phyloP scores from a whole-genome alignment of 2,797 vertebrate species.

The Platyrinchus mystaceus region DNA sequence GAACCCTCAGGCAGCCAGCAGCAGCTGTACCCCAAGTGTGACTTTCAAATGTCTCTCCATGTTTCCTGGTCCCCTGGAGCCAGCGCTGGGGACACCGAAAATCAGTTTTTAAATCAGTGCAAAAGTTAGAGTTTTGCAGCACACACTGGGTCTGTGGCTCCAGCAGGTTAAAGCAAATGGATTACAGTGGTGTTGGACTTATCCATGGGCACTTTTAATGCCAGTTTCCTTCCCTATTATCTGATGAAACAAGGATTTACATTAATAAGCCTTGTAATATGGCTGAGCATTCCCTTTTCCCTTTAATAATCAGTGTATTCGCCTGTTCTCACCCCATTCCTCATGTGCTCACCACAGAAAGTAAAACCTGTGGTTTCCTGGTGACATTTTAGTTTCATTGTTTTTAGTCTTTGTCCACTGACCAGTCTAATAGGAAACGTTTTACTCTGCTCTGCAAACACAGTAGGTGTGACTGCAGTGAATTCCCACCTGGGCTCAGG shows the following conservation, averaged over 20 bases:
- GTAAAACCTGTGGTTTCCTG: not conserved
- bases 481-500: not conserved
- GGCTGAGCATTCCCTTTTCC: not conserved
- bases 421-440: not conserved
- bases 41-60: not conserved
- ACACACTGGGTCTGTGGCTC: not conserved
- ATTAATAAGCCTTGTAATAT: not conserved
- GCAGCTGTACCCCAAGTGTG: not conserved
- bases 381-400: not conserved
- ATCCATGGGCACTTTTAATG: not conserved
- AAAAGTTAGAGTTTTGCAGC: not conserved
- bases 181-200: not conserved
- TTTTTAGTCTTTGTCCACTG: not conserved
- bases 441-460: not conserved
- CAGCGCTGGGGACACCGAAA: fast-evolving
- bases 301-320: not conserved
- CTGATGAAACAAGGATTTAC: not conserved
- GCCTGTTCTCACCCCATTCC: not conserved
- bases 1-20: not conserved
- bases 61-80: not conserved
- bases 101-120: not conserved
- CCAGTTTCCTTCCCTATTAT: not conserved
- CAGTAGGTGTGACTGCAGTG: not conserved
- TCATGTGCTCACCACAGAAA: not conserved
- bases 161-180: not conserved